Base-by-base conservation (phyloP, 2,797 vertebrate genomes). In the Molossus alvarezi region DNA sequence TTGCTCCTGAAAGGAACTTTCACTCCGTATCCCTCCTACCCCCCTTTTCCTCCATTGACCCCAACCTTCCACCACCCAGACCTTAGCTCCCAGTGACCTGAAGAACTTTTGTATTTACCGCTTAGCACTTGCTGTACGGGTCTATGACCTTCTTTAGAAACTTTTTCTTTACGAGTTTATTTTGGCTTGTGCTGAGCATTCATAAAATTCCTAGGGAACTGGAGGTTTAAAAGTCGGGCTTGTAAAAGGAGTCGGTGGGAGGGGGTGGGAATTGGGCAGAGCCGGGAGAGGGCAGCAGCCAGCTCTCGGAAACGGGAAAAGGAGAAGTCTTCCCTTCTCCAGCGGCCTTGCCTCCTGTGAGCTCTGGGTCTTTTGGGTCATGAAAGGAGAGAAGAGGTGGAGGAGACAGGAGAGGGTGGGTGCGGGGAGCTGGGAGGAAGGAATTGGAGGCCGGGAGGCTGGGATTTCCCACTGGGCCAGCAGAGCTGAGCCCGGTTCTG, bases 171-270 rank as follows among this genome's bases (percentile, higher is more conserved):
- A 99, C 76, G 98, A 99, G 99, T 99, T 99, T 99, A 98, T 98
- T 98, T 99, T 99, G 99, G 99, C 99, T 97, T 97, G 97, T 98
- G 98, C 97, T 72, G 97, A 98, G 97, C 98, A 99, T 99, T 99
- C 98, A 97, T 99, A 99, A 98, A 99, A 99, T 99, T 99, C 99
- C 99, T 98, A 92, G 97, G 98, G 98, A 98, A 98, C 9, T 96
- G 98, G 98, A 98, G 98, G 98, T 98, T 98, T 98, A 98, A 98
- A 98, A 98, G 98, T 98, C 91, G 88, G 97, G 97, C 98, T 98
- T 99, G 98, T 98, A 98, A 99, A 99, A 99, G 98, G 97, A 98
- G 98, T 97, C 98, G 97, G 98, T 98, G 98, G 98, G 98, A 98
- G 98, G 96, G 97, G 97, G 97, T 71, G 86, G 89, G 94, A 90